Base-by-base conservation (phyloP, 2,888 invertebrate genomes). In the Diplazon laetatorius region DNA sequence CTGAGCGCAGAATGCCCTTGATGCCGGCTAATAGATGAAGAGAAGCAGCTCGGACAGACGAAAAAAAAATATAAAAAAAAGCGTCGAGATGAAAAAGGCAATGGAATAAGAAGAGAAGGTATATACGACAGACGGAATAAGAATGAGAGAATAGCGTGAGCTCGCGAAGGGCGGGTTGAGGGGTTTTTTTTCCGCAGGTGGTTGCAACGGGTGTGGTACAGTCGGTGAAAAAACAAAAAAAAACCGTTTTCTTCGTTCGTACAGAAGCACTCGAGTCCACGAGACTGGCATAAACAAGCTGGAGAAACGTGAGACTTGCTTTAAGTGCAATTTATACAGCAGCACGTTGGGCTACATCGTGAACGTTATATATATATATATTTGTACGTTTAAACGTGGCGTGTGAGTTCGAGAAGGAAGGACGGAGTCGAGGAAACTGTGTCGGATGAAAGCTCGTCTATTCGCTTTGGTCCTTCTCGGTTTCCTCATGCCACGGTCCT, bases 291-390 rank as follows among this genome's bases (percentile, higher is more conserved):
- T 85, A 85, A 77, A 83, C 83, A 85, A 88, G 83, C 85, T 80
- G 62, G 72, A 77, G 76, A 81, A 81, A 81, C 73, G 50, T 76
- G 81, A 82, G 81, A 83, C 84, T 82, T 75, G 81, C 68, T 80
- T 83, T 84, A 87, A 87, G 85, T 85, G 87, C 86, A 85, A 86
- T 87, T 87, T 85, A 85, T 77, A 77, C 85, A 86, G 84, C 84
- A 85, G 81, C 82, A 78, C 83, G 80, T 82, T 82, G 20, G 25
- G 60, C 60, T 55, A 48, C 48, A 73, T 25, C 22, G 16, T 68
- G 50, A 35, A 42, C 60, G 35, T 25, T 44, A 62, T 25, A 46
- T n/a, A 14, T 22, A 35, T 39, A 46, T n/a, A n/a, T n/a, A n/a
- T n/a, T n/a, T n/a, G n/a, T n/a, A n/a, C n/a, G n/a, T n/a, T n/a